Base-by-base conservation (phyloP, 2,113 vertebrate species). In the Misgurnus anguillicaudatus region DNA sequence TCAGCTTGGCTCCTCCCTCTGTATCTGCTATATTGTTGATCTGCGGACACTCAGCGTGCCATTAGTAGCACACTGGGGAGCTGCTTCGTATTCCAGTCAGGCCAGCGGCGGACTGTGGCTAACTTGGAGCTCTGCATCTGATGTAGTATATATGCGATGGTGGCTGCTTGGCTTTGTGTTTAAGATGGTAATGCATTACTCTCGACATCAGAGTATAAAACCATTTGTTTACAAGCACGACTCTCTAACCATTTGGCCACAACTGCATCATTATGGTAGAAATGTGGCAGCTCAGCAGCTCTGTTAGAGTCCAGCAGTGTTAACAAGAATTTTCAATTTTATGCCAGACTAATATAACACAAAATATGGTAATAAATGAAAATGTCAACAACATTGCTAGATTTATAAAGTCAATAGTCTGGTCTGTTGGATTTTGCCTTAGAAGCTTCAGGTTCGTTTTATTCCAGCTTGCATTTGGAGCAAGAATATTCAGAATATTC, bases 41-140 rank as follows among this genome's bases (percentile, higher is more conserved):
- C 31, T 58, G 53, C 3, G 55, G 62, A 57, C 53, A 45, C 62
- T 64, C 69, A 58, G 11, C 45, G 41, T 72, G 70, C 76, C 62
- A 75, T 61, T 71, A 67, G 39, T 9, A 48, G 24, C 38, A 66
- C 70, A 21, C 36, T 70, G 64, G 42, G 55, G 65, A 31, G 65
- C 53, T 70, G 57, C 19, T 81, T 81, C 69, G 58, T 65, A 72
- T 80, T 80, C 74, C 19, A 64, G 41, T 80, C 72, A 72, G 82
- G 66, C 60, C n/a, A 6, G 57, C 55, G n/a, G 42, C 38, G 64
- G 63, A 48, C 80, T 72, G 80, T 10, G 48, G 58, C 48, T 65
- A 65, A 72, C 42, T 41, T 17, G 13, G 64, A 72, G 47, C 67
- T n/a, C 58, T 39, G 36, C 65, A 62, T 71, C 74, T 72, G 66